phyloP scores from a whole-genome alignment of 2,888 invertebrate species.

The Strigamia maritima region DNA sequence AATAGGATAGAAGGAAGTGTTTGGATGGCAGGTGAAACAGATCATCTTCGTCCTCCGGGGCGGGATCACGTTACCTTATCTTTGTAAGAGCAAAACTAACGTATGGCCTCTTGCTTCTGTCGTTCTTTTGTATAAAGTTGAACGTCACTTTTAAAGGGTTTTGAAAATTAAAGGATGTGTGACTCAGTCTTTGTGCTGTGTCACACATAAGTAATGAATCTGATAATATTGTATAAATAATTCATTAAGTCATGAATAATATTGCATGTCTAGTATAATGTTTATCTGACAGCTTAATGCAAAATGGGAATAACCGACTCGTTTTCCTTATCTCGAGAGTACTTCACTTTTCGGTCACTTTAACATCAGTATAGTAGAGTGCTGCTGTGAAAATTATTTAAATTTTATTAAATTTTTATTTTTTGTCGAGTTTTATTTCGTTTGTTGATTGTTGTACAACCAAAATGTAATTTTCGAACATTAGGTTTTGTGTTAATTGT shows the following conservation, averaged over 20 bases:
- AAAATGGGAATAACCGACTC: background rate
- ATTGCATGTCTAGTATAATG: background rate
- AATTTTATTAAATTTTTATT: no score
- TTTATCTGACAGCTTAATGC: background rate
- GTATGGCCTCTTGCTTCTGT: conserved; percentile 7
- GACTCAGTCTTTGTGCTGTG: background rate
- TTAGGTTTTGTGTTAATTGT: no score
- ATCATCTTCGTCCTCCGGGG: conserved; percentile 23
- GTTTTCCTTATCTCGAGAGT: background rate
- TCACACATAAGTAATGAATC: background rate
- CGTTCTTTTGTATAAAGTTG: conserved; percentile 2
- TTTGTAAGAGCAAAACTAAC: conserved; percentile 16
- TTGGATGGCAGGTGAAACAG: conserved; percentile 20
- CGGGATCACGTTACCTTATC: conserved; percentile 14
- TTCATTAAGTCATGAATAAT: background rate
- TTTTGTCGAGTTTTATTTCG: no score
- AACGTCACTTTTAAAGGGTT: background rate
- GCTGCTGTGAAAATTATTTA: no score
- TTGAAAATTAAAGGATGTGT: background rate
- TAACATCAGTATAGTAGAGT: background rate
- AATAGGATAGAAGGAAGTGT: conserved; percentile 16
- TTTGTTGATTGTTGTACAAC: no score
- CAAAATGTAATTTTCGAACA: no score
- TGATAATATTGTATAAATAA: background rate
- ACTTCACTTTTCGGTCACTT: background rate